Conservation (phyloP, 2,113 vertebrate species). For the Apaloderma vittatum region DNA sequence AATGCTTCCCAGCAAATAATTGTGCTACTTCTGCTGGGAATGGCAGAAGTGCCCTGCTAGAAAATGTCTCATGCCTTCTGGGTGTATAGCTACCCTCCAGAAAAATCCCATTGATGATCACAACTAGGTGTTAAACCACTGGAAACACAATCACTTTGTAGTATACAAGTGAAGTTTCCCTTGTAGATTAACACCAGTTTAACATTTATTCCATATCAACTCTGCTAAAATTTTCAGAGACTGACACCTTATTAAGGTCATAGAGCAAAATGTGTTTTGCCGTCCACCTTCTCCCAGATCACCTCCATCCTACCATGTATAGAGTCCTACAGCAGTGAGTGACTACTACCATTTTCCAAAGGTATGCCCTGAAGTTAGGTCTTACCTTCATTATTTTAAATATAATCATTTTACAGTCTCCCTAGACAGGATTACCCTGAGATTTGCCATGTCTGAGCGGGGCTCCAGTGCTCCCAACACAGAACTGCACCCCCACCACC, state of each 20-base stretch:
- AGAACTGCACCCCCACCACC: background rate
- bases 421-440: background rate
- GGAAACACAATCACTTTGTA: background rate
- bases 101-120: background rate
- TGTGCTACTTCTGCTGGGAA: background rate
- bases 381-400: background rate
- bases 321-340: background rate
- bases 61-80: background rate
- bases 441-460: background rate
- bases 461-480: background rate
- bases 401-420: background rate
- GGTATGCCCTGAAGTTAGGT: background rate
- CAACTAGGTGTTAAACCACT: background rate
- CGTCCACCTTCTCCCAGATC: background rate
- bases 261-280: background rate
- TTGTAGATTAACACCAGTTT: background rate
- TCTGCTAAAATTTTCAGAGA: background rate
- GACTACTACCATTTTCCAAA: background rate
- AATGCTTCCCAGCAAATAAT: background rate
- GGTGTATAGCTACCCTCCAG: background rate
- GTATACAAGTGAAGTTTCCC: background rate
- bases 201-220: background rate
- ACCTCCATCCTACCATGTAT: background rate
- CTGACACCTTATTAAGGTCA: background rate
- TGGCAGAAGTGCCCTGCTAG: background rate